Conservation (phyloP, 2,113 vertebrate genomes). For the Megalops atlanticus region DNA sequence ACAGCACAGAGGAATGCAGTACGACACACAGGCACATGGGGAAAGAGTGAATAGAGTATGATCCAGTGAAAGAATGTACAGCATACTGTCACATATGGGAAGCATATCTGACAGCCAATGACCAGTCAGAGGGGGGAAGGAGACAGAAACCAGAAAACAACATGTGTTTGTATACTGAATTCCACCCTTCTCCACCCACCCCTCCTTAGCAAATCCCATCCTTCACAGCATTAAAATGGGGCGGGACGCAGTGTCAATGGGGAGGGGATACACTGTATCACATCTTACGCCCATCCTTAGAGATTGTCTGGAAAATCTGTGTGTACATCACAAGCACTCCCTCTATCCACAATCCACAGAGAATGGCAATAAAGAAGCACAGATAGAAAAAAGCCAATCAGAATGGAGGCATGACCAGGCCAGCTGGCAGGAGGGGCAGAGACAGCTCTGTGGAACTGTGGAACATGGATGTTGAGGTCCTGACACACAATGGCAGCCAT, state of each 20-base stretch:
- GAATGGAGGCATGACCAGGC: too few species aligned
- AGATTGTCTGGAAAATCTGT: too few species aligned
- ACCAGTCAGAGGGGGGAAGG: conserved; percentile 12
- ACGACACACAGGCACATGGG: background rate
- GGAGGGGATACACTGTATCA: background rate
- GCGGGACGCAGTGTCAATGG: background rate
- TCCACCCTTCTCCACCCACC: conserved; percentile 21
- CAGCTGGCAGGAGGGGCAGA: too few species aligned
- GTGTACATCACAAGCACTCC: too few species aligned
- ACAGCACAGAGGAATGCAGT: background rate
- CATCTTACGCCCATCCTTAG: too few species aligned
- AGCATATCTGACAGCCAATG: background rate
- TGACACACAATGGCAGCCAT: too few species aligned
- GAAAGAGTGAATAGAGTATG: conserved; percentile 21
- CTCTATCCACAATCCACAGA: too few species aligned
- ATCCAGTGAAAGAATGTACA: background rate
- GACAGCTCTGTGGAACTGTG: too few species aligned
- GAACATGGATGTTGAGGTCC: too few species aligned
- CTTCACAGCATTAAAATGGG: conserved; percentile 21
- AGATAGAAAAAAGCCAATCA: too few species aligned
- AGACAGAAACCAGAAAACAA: conserved; percentile 44
- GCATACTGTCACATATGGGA: background rate
- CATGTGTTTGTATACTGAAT: conserved; percentile 49
- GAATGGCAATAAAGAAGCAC: too few species aligned
- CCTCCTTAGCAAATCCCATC: conserved; percentile 39